Evolutionary conservation across 2,888 invertebrate genomes (phyloP).

Genomic region (Loripinus fragilis): DNA sequence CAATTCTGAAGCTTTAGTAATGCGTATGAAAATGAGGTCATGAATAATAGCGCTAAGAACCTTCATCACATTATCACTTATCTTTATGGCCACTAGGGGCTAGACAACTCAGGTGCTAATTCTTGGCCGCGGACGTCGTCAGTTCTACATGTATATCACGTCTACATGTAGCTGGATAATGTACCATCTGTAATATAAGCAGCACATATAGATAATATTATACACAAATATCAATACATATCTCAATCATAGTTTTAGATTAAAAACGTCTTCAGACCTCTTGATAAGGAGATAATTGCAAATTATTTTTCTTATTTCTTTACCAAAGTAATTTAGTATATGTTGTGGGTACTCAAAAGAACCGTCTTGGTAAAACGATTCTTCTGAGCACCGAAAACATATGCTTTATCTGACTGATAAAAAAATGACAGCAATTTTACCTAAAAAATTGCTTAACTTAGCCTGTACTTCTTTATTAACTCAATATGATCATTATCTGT

Average conservation of each 20-base stretch:
- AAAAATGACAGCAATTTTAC: neutral
- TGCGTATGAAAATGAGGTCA: neutral
- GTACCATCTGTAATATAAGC: slow-evolving; percentile 14
- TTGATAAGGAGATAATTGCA: neutral
- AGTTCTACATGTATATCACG: neutral
- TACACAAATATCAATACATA: neutral
- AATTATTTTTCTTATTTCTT: too few species aligned
- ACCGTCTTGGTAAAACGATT: too few species aligned
- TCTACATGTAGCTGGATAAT: slow-evolving; percentile 4
- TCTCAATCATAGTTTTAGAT: neutral
- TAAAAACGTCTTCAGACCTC: too few species aligned
- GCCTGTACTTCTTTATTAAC: too few species aligned
- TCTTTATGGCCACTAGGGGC: neutral
- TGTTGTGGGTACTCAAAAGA: too few species aligned
- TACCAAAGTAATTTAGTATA: too few species aligned
- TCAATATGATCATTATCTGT: too few species aligned
- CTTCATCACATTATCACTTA: slow-evolving; percentile 6
- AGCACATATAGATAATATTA: neutral
- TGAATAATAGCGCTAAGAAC: neutral
- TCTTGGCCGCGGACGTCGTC: neutral
- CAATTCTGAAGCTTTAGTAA: too few species aligned
- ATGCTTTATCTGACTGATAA: neutral
- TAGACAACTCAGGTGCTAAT: neutral
- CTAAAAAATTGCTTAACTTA: neutral
- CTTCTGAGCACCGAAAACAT: too few species aligned